Evolutionary conservation across 2,797 vertebrate species (phyloP).

Genomic region (Ptychobarbus kaznakovi): DNA sequence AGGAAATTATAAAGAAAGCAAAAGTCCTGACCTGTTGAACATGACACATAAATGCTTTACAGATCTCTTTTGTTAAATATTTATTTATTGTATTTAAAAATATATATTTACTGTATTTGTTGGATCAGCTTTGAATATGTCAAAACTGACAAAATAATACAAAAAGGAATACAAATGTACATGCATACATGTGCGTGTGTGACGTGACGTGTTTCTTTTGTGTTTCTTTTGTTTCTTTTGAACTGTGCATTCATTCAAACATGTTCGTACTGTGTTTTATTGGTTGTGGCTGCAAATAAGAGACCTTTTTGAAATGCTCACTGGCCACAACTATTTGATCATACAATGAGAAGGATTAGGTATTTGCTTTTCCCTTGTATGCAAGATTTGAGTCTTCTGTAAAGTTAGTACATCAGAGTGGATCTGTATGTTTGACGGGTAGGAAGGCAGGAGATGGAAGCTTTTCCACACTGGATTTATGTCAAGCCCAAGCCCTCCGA

Average conservation of each 20-base stretch:
- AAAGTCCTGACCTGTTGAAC: not conserved
- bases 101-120: not conserved
- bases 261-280: too few relatives aligned
- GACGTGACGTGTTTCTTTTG: too few relatives aligned
- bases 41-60: not conserved
- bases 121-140: not conserved
- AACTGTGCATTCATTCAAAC: too few relatives aligned
- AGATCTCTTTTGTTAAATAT: not conserved
- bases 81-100: not conserved
- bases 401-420: too few relatives aligned
- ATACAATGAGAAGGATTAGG: too few relatives aligned
- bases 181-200: too few relatives aligned
- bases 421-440: slow-evolving; percentile 54
- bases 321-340: too few relatives aligned
- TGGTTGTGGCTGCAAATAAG: too few relatives aligned
- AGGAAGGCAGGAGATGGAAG: slow-evolving; percentile 65
- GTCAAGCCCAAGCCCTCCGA: slow-evolving; percentile 71
- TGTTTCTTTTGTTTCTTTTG: too few relatives aligned
- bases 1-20: not conserved
- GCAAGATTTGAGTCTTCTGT: too few relatives aligned
- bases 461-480: slow-evolving; percentile 73
- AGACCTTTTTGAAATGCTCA: too few relatives aligned
- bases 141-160: not conserved
- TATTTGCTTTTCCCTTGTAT: too few relatives aligned
- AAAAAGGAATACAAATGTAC: not conserved